Base-by-base conservation (phyloP, 2,888 invertebrate genomes). In the Sphinx pinastri region DNA sequence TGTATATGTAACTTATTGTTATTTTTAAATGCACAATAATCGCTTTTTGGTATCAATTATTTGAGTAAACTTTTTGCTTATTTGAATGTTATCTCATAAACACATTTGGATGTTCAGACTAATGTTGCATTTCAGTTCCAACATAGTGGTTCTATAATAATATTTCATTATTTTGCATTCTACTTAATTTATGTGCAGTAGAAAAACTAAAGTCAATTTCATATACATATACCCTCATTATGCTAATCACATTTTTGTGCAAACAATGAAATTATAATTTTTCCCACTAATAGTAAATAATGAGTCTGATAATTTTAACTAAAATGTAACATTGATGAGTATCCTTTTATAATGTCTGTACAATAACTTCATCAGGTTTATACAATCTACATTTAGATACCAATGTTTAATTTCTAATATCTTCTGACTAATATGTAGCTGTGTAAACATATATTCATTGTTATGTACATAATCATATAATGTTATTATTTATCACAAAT, bases 401-500 rank as follows among this genome's bases (percentile, higher is more conserved):
- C 45, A 60, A 16, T 47, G 47, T 60, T 60, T 57, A 47, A 47
- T 10, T 60, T 60, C 63, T 49, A 47, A 47, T 63, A 49, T 19
- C 63, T 19, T 63, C 16, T 47, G 16, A 47, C 12, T 49, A 19
- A 47, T 16, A 19, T 25, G 19, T 25, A 63, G 47, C 19, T 63
- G 47, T 47, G 16, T 47, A 45, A 60, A 49, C 13, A 47, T 49
- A 63, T 63, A 49, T 16, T 49, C 49, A 49, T 63, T 63, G 47
- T 49, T 49, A 63, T 63, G 49, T 63, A 49, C 47, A 47, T 45
- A 60, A 47, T 47, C 76, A 75, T 76, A 77, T 72, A 74, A 76
- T 76, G 72, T 74, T 75, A 77, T 80, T 71, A 76, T 76, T 77
- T 80, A 75, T 76, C 76, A 79, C 73, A 72, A 25, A 74, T 73